Conservation (phyloP, 2,888 invertebrate genomes). For the Eristalis tenax region DNA sequence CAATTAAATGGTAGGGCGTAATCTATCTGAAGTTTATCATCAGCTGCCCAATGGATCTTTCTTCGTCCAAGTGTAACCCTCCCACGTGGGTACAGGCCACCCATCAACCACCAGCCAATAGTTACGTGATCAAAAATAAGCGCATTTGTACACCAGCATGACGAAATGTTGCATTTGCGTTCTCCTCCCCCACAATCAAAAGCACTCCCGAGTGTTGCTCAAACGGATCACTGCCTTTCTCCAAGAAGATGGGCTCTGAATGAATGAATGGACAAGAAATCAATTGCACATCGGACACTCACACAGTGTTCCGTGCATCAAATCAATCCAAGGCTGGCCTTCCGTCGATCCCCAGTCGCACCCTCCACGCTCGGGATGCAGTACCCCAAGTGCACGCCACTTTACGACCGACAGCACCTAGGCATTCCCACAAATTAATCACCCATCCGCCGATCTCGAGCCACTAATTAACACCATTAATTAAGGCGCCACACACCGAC, state of each 20-base stretch:
- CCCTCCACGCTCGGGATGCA: neutral
- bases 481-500: neutral
- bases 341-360: neutral
- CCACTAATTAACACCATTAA: slow-evolving; percentile 1
- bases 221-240: neutral
- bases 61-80: neutral
- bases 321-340: neutral
- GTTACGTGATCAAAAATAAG: neutral
- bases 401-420: neutral
- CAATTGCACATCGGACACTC: neutral
- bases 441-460: neutral
- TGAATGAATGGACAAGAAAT: neutral
- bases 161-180: neutral
- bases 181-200: neutral
- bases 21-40: too few species aligned
- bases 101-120: neutral
- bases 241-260: neutral
- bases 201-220: neutral
- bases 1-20: too few species aligned
- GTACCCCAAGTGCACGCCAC: neutral
- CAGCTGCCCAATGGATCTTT: neutral
- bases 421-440: slow-evolving; percentile 12
- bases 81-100: neutral
- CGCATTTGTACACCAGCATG: neutral
- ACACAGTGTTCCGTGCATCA: neutral